Evolutionary conservation across 2,797 vertebrate genomes (phyloP).

Genomic region (Crocodylus rhombifer): DNA sequence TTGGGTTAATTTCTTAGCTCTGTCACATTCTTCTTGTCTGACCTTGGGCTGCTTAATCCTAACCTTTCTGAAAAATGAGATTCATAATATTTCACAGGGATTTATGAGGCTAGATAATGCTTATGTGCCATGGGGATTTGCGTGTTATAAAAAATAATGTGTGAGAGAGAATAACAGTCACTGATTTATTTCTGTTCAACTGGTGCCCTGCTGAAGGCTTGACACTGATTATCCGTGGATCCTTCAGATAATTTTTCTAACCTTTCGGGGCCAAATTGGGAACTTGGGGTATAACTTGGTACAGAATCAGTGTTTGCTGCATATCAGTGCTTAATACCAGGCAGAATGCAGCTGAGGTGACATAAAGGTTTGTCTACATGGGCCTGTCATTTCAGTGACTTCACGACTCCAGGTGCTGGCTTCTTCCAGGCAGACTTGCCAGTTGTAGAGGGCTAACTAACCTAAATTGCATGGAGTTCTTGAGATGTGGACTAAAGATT

Average conservation of each 20-base stretch:
- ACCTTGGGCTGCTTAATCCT: neutral
- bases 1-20: neutral
- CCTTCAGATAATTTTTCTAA: constrained; percentile 5
- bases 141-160: neutral
- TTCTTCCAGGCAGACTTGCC: neutral
- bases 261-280: neutral
- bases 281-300: neutral
- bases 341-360: neutral
- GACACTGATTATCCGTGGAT: neutral
- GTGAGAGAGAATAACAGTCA: neutral
- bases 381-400: neutral
- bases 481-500: neutral
- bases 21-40: neutral
- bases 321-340: neutral
- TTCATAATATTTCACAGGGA: neutral
- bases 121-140: neutral
- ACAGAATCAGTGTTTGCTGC: neutral
- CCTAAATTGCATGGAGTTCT: neutral
- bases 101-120: neutral
- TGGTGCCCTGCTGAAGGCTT: neutral
- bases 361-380: neutral
- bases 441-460: neutral
- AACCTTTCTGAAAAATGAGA: neutral
- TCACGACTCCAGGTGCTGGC: neutral
- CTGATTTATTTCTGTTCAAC: neutral